phyloP scores from a whole-genome alignment of 1,140 invertebrate species.

The Branchinecta lindahli region DNA sequence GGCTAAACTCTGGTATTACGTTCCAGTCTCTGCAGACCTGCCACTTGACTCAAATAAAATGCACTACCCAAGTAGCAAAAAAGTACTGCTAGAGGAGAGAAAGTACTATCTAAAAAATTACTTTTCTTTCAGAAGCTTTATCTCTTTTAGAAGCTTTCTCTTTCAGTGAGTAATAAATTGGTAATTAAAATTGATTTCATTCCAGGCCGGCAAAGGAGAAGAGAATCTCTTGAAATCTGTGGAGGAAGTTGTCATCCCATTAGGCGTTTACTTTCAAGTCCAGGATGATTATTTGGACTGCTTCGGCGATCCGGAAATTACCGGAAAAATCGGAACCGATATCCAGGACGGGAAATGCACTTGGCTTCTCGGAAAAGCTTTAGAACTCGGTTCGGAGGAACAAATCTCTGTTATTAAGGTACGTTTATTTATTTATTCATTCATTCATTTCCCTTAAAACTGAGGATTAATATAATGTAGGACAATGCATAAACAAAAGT shows the following conservation, averaged over 20 bases:
- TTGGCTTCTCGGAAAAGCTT: conserved; percentile 78
- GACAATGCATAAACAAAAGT: too few relatives aligned
- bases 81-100: too few relatives aligned
- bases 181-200: conserved; percentile 18
- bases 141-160: too few relatives aligned
- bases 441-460: too few relatives aligned
- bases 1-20: too few relatives aligned
- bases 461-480: too few relatives aligned
- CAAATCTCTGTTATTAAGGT: not conserved
- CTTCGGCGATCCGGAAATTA: conserved; percentile 66
- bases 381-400: conserved; percentile 29
- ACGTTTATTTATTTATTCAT: too few relatives aligned
- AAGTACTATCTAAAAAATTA: too few relatives aligned
- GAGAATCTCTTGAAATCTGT: conserved; percentile 63
- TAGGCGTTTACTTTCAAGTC: conserved; percentile 95
- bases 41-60: too few relatives aligned
- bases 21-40: too few relatives aligned
- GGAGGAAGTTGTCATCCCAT: conserved; percentile 73
- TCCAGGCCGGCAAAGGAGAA: conserved; percentile 51
- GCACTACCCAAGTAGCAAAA: too few relatives aligned
- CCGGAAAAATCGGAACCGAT: conserved; percentile 79
- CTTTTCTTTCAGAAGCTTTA: too few relatives aligned
- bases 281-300: conserved; percentile 93
- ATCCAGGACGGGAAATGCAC: conserved; percentile 91
- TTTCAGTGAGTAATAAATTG: not conserved